phyloP scores from a whole-genome alignment of 2,888 invertebrate genomes.

The Morpho deidamia region DNA sequence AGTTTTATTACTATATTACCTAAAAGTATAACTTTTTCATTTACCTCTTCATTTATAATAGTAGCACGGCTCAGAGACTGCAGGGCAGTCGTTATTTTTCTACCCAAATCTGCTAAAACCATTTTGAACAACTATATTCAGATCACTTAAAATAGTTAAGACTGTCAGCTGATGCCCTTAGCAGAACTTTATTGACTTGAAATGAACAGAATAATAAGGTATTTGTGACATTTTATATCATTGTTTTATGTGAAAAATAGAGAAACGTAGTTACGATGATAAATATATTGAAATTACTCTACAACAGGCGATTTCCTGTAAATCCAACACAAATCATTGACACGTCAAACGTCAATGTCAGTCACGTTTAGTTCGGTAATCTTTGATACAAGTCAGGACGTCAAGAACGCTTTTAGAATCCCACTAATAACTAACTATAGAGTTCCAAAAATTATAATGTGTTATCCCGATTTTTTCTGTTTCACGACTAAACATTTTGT shows the following conservation, averaged over 20 bases:
- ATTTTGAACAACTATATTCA: conserved; percentile 77
- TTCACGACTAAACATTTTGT: too few species aligned
- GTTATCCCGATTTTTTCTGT: too few species aligned
- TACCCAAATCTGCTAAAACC: conserved; percentile 99
- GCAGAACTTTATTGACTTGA: conserved; percentile 7
- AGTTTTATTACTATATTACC: background rate
- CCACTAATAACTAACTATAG: too few species aligned
- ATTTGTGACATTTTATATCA: conserved; percentile 24
- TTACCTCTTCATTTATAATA: conserved; percentile 98
- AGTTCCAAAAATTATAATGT: too few species aligned
- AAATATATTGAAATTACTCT: background rate
- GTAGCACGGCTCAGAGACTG: conserved; percentile 98
- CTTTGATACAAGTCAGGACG: too few species aligned
- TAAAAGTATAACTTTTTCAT: conserved; percentile 20
- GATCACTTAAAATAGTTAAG: conserved; percentile 13
- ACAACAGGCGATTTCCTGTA: conserved; percentile 13
- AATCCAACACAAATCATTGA: conserved; percentile 20
- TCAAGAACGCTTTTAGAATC: too few species aligned
- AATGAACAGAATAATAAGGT: conserved; percentile 5
- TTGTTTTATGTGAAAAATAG: background rate
- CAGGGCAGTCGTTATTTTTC: conserved; percentile 98
- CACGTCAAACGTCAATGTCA: conserved; percentile 27
- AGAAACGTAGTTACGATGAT: background rate
- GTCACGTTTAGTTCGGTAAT: background rate
- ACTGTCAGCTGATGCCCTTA: conserved; percentile 16